A percentile compares a stretch with the other conserved stretches of the same genome.
These are phyloP conservation scores for Spodoptera litura DNA, from an alignment of 1,140 invertebrate species.

Conservation along the genomic window DNA sequence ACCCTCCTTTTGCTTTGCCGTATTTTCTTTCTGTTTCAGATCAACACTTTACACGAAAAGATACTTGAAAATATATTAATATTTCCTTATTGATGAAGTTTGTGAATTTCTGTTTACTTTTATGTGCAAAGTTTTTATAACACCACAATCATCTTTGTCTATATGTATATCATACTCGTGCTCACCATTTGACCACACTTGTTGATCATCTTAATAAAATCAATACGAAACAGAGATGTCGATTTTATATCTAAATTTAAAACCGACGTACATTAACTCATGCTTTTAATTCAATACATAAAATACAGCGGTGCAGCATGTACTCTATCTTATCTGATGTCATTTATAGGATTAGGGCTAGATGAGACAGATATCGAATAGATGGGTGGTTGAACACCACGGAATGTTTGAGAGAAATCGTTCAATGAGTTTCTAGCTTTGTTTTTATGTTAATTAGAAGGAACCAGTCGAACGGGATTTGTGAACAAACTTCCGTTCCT, in stretches of 20 bases:
- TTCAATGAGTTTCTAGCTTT: constrained; percentile 81
- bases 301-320: constrained; percentile 56
- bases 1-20: too few species aligned
- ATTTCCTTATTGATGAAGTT: too few species aligned
- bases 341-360: constrained; percentile 83
- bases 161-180: not conserved
- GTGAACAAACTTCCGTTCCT: constrained; percentile 77
- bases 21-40: too few species aligned
- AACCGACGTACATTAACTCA: constrained; percentile 49
- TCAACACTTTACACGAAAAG: too few species aligned
- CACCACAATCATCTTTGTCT: not conserved
- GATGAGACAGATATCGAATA: constrained; percentile 78
- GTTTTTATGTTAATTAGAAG: constrained; percentile 82
- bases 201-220: constrained; percentile 40
- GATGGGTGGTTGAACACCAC: constrained; percentile 71
- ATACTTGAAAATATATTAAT: too few species aligned
- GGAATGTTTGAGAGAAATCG: constrained; percentile 81
- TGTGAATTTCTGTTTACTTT: not conserved
- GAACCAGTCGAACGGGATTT: constrained; percentile 67
- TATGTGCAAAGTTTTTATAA: not conserved
- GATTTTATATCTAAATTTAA: constrained; percentile 49
- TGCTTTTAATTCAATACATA: constrained; percentile 54
- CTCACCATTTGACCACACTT: not conserved
- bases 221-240: constrained; percentile 49
- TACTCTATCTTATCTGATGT: constrained; percentile 76